A percentile compares a stretch with the other conserved stretches of the same genome.
Conservation (phyloP, 2,797 vertebrate genomes). For the Molothrus aeneus region DNA sequence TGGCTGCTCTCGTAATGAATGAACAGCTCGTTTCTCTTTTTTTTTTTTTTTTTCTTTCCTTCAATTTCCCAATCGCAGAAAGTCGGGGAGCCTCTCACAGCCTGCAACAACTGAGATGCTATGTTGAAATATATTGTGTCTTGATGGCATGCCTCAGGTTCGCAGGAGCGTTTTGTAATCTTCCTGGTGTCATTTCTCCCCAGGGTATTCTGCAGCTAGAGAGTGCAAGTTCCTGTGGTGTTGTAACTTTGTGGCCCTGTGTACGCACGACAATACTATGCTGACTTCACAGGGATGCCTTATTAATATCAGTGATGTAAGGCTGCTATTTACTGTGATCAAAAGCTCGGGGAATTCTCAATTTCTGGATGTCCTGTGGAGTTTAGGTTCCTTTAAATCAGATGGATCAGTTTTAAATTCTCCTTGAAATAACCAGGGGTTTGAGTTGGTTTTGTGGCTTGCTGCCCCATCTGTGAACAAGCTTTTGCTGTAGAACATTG, state of each 20-base stretch:
- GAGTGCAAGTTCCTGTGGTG: slow-evolving; percentile 64
- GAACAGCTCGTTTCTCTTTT: background rate
- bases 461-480: background rate
- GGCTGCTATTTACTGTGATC: background rate
- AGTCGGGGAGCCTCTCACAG: slow-evolving; percentile 17
- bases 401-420: background rate
- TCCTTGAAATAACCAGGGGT: background rate
- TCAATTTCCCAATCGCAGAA: slow-evolving; percentile 19
- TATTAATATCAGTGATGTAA: slow-evolving; percentile 19
- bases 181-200: slow-evolving; percentile 54
- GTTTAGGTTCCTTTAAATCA: background rate
- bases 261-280: background rate
- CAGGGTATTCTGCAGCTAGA: slow-evolving; percentile 34
- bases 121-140: slow-evolving; percentile 39
- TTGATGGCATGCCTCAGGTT: slow-evolving; percentile 47
- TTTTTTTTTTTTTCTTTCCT: background rate
- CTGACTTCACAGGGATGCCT: slow-evolving; percentile 46
- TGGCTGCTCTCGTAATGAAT: slow-evolving; percentile 5
- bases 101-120: slow-evolving; percentile 27
- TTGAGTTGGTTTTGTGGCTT: background rate
- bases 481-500: background rate
- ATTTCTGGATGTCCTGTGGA: background rate
- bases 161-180: slow-evolving; percentile 35
- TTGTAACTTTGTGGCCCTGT: slow-evolving; percentile 49
- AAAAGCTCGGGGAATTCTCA: background rate